A percentile compares a stretch with the other conserved stretches of the same genome.
Conservation (phyloP, 2,113 vertebrate species). For the Alectura lathami region DNA sequence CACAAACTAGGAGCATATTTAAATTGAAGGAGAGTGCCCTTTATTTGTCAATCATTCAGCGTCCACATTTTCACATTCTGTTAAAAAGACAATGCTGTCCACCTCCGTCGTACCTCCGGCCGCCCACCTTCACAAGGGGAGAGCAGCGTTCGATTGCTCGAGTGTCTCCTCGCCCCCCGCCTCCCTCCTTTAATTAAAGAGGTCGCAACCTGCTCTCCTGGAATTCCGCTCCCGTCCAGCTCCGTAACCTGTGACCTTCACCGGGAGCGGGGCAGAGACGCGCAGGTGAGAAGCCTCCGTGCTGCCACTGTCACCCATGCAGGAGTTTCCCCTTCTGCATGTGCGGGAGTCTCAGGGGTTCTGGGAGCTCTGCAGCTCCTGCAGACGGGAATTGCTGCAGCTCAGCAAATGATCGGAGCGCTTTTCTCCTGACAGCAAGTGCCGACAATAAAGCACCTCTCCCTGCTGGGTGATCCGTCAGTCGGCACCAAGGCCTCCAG, state of each 20-base stretch:
- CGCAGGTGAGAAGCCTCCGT: too few species aligned
- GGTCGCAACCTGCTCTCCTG: constrained; percentile 30
- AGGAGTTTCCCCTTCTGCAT: neutral
- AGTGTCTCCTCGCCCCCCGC: constrained; percentile 26
- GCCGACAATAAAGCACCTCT: neutral
- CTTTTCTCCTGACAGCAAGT: neutral
- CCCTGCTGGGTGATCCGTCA: neutral
- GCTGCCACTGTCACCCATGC: neutral
- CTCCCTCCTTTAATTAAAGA: constrained; percentile 74
- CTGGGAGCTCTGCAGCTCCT: neutral
- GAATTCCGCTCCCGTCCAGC: constrained; percentile 54
- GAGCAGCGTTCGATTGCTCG: neutral
- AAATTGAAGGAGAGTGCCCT: constrained; percentile 60
- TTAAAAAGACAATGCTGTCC: constrained; percentile 16
- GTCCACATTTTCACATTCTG: neutral
- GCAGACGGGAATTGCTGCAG: neutral
- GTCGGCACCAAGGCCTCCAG: neutral
- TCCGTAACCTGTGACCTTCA: constrained; percentile 54
- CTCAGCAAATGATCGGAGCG: constrained; percentile 10
- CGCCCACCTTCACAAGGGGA: accelerated
- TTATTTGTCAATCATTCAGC: constrained; percentile 59
- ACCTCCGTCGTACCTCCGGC: neutral
- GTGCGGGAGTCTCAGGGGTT: neutral
- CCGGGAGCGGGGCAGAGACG: constrained; percentile 61
- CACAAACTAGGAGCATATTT: constrained; percentile 64